Evolutionary conservation across 2,888 invertebrate genomes (phyloP).

Genomic region (Tetragonisca angustula): DNA sequence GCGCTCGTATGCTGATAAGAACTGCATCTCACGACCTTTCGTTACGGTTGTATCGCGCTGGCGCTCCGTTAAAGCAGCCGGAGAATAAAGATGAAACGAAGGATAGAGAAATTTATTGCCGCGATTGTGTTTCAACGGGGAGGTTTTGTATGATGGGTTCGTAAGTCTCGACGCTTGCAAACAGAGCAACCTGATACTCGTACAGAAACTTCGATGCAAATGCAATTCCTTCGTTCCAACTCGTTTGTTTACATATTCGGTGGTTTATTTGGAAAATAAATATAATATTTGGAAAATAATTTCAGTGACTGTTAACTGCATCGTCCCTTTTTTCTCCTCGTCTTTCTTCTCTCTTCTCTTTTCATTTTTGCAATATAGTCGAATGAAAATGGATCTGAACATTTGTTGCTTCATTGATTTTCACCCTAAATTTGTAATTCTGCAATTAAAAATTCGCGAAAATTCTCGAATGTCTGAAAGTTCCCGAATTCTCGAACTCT

Average conservation of each 20-base stretch:
- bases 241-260: too few relatives aligned
- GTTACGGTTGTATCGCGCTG: slow-evolving; percentile 34
- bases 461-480: too few relatives aligned
- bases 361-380: slow-evolving; percentile 3
- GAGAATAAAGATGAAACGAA: slow-evolving; percentile 63
- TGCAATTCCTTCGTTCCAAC: not conserved
- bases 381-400: slow-evolving; percentile 14
- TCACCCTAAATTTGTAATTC: too few relatives aligned
- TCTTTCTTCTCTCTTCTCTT: not conserved
- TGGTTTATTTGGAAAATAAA: too few relatives aligned
- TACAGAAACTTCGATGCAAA: slow-evolving; percentile 23
- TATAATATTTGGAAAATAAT: too few relatives aligned
- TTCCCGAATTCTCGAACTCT: too few relatives aligned
- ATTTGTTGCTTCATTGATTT: not conserved
- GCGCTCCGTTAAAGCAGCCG: slow-evolving; percentile 30
- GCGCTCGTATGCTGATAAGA: slow-evolving; percentile 55
- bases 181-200: slow-evolving; percentile 36
- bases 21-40: slow-evolving; percentile 64
- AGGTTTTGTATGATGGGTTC: slow-evolving; percentile 41
- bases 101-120: slow-evolving; percentile 66
- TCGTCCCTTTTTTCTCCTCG: too few relatives aligned
- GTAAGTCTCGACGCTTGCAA: slow-evolving; percentile 51
- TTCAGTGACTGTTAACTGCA: too few relatives aligned
- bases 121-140: slow-evolving; percentile 56
- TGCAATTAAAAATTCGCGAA: too few relatives aligned